These are phyloP conservation scores for Blera fallax DNA, from an alignment of 2,888 invertebrate genomes.

Conservation along the genomic window DNA sequence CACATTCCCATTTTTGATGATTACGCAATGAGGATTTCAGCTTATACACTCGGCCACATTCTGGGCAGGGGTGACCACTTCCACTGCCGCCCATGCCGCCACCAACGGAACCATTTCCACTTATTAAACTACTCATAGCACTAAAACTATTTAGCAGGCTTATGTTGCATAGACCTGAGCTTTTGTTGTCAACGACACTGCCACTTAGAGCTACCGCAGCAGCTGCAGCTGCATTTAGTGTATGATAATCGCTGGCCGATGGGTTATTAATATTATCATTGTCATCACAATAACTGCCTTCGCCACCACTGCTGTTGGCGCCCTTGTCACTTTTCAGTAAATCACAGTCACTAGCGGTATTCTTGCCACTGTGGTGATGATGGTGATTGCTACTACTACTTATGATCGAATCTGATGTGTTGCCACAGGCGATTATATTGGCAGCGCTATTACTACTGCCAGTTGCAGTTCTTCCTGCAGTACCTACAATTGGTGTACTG, in stretches of 20 bases:
- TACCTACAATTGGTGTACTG: slow-evolving; percentile 51
- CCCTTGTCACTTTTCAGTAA: slow-evolving; percentile 74
- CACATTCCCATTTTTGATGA: slow-evolving; percentile 93
- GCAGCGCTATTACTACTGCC: slow-evolving; percentile 31
- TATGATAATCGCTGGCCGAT: slow-evolving; percentile 76
- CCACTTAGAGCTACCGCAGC: slow-evolving; percentile 70
- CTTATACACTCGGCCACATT: slow-evolving; percentile 93
- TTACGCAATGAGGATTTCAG: slow-evolving; percentile 92
- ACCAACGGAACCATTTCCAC: slow-evolving; percentile 75
- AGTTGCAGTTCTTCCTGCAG: slow-evolving; percentile 36
- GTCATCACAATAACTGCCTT: slow-evolving; percentile 74
- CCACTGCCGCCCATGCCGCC: slow-evolving; percentile 78
- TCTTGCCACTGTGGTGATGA: slow-evolving; percentile 71
- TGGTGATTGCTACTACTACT: slow-evolving; percentile 77
- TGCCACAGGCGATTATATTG: slow-evolving; percentile 41
- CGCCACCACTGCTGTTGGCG: slow-evolving; percentile 77
- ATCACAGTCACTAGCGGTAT: slow-evolving; percentile 73
- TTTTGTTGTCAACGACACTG: slow-evolving; percentile 75
- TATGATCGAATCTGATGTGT: slow-evolving; percentile 61
- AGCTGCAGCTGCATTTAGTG: slow-evolving; percentile 77
- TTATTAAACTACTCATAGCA: slow-evolving; percentile 80
- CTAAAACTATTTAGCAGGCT: slow-evolving; percentile 80
- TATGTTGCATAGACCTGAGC: slow-evolving; percentile 78
- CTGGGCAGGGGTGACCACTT: slow-evolving; percentile 88
- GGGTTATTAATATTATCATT: slow-evolving; percentile 69